A percentile compares a stretch with the other conserved stretches of the same genome.
phyloP scores from a whole-genome alignment of 2,797 vertebrate genomes.

The Danionella dracula region DNA sequence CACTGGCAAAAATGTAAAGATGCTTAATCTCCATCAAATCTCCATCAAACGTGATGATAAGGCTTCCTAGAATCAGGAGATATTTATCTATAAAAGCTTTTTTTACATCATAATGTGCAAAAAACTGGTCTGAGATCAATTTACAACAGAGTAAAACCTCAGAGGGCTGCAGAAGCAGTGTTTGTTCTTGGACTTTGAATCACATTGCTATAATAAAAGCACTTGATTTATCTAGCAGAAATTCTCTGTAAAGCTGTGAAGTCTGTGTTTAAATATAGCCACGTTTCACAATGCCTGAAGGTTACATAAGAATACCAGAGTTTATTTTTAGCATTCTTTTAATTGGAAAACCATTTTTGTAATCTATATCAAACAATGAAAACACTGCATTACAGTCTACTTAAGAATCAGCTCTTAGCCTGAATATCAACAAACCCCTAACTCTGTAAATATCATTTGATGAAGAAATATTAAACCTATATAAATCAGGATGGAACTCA shows the following conservation, averaged over 20 bases:
- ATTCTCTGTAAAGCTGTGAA: slow-evolving; percentile 5
- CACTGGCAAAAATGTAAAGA: neutral
- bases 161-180: slow-evolving; percentile 19
- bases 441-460: too few relatives aligned
- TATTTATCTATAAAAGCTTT: neutral
- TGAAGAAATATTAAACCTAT: too few relatives aligned
- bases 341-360: neutral
- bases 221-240: neutral
- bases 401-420: too few relatives aligned
- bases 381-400: too few relatives aligned
- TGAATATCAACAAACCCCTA: too few relatives aligned
- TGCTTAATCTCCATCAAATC: too few relatives aligned
- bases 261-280: neutral
- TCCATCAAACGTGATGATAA: too few relatives aligned
- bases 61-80: slow-evolving; percentile 4
- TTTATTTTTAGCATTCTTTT: slow-evolving; percentile 17
- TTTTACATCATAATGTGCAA: neutral
- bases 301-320: neutral
- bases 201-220: slow-evolving; percentile 21
- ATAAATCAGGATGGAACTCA: slow-evolving; percentile 60
- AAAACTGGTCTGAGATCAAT: slow-evolving; percentile 2
- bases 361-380: neutral
- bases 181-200: slow-evolving; percentile 35
- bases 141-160: neutral
- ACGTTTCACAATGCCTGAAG: neutral